Evolutionary conservation across 2,888 invertebrate genomes (phyloP).

Genomic region (Microctonus aethiopoides): DNA sequence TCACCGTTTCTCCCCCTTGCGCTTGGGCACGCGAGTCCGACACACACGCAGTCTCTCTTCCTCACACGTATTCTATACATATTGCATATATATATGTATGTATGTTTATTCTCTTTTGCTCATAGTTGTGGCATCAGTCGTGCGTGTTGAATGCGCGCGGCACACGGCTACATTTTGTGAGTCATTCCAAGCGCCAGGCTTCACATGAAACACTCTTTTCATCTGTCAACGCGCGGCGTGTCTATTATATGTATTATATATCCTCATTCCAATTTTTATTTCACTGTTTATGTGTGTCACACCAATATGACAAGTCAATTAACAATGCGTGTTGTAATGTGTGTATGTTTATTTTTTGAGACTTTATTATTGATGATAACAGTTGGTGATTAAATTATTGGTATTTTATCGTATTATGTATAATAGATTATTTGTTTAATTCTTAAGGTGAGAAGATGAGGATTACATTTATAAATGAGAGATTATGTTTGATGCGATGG

Average conservation of each 20-base stretch:
- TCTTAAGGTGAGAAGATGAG: no score
- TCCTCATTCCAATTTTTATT: not conserved
- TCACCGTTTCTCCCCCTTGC: conserved; percentile 39
- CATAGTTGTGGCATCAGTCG: not conserved
- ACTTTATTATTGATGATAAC: no score
- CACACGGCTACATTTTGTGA: conserved; percentile 36
- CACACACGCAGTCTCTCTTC: conserved; percentile 26
- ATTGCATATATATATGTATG: conserved; percentile 5
- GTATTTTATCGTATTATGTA: no score
- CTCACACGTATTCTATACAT: no score
- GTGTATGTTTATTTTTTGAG: no score
- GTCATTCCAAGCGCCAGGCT: conserved; percentile 33
- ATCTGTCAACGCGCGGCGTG: conserved; percentile 16
- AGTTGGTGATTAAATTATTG: no score
- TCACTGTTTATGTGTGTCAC: not conserved
- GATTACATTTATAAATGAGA: no score
- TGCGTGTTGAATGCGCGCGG: not conserved
- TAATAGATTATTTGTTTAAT: no score
- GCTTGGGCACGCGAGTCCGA: conserved; percentile 38
- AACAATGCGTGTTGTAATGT: not conserved
- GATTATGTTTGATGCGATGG: no score
- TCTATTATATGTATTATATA: not conserved
- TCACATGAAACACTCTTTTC: conserved; percentile 21
- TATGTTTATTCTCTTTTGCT: not conserved
- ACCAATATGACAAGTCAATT: not conserved